Conservation (phyloP, 1,140 invertebrate genomes). For the Acarapis woodi region DNA sequence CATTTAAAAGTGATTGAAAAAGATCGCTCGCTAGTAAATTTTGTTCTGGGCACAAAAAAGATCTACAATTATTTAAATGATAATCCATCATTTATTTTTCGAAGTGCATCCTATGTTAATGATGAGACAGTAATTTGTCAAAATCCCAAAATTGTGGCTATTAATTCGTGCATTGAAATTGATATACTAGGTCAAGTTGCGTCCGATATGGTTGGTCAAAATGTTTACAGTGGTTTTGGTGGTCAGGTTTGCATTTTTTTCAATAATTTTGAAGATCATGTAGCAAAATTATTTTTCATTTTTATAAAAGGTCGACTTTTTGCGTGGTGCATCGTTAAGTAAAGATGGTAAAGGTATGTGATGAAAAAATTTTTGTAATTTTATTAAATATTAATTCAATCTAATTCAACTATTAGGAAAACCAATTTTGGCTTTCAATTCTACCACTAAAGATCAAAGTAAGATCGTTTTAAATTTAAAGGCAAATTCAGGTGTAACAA, state of each 20-base stretch:
- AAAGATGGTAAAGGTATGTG: constrained; percentile 50
- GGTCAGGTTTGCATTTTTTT: neutral
- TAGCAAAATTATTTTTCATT: constrained; percentile 16
- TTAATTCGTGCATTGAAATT: constrained; percentile 84
- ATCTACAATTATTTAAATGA: constrained; percentile 74
- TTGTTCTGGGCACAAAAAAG: constrained; percentile 50
- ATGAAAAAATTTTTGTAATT: no score
- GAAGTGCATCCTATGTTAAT: constrained; percentile 16
- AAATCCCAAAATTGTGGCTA: constrained; percentile 75
- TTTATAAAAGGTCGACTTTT: constrained; percentile 84
- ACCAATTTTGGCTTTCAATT: constrained; percentile 71
- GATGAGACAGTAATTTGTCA: constrained; percentile 41
- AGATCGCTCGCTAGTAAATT: constrained; percentile 58
- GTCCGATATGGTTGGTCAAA: constrained; percentile 66
- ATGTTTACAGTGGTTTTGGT: constrained; percentile 54
- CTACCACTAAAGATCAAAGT: constrained; percentile 46
- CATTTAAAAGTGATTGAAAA: constrained; percentile 42
- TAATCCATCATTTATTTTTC: constrained; percentile 33
- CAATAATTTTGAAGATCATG: no score
- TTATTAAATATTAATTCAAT: no score
- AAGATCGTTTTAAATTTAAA: constrained; percentile 67
- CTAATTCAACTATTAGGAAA: constrained; percentile 40
- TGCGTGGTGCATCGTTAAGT: constrained; percentile 59
- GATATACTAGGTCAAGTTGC: constrained; percentile 74
- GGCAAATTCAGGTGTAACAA: constrained; percentile 62